phyloP scores from a whole-genome alignment of 2,888 invertebrate genomes.

The Mactromeris polynyma region DNA sequence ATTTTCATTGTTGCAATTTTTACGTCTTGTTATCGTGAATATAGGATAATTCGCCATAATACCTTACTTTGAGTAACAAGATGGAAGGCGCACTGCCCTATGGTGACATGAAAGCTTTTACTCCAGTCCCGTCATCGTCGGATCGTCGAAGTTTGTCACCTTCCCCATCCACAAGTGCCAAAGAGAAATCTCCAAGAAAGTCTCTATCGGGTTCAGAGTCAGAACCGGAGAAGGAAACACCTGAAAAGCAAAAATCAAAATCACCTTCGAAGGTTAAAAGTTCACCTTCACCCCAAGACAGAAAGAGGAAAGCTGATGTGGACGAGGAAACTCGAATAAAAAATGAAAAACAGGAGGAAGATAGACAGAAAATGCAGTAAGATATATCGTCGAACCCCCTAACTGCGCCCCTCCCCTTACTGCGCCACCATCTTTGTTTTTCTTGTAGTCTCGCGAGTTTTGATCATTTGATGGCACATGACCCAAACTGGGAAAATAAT shows the following conservation, averaged over 20 bases:
- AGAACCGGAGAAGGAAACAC: slow-evolving; percentile 66
- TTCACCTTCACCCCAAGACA: slow-evolving; percentile 65
- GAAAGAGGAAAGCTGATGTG: slow-evolving; percentile 77
- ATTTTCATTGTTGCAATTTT: neutral
- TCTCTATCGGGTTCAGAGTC: slow-evolving; percentile 53
- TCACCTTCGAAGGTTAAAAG: slow-evolving; percentile 59
- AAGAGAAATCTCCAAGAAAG: slow-evolving; percentile 53
- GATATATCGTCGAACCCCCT: no score
- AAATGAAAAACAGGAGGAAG: slow-evolving; percentile 94
- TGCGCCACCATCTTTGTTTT: no score
- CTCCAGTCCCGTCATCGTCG: neutral
- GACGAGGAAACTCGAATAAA: slow-evolving; percentile 77
- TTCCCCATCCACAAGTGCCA: neutral
- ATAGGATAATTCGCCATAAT: neutral
- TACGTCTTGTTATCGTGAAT: no score
- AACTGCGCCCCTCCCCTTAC: no score
- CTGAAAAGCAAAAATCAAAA: slow-evolving; percentile 63
- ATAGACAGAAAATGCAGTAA: slow-evolving; percentile 98
- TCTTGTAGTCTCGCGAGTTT: no score
- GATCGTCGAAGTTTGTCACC: slow-evolving; percentile 33
- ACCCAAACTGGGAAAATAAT: no score
- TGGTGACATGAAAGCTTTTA: neutral
- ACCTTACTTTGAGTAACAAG: neutral
- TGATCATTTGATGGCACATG: no score
- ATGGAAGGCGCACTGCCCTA: neutral